phyloP scores from a whole-genome alignment of 1,140 invertebrate species.

The Pachyrhynchus sulphureomaculatus region DNA sequence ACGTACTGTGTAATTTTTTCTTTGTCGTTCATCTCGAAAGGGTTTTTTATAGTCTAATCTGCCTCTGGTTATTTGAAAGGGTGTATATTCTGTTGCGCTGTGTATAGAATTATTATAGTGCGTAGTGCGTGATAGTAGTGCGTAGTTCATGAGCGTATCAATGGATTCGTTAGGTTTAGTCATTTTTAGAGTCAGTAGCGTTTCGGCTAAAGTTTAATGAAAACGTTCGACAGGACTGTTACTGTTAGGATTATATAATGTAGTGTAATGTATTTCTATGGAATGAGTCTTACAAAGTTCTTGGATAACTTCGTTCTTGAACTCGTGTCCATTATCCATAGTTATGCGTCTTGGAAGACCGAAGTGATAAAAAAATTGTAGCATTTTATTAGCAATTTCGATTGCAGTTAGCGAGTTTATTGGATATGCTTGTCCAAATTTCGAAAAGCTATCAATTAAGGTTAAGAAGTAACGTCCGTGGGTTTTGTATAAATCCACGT shows the following conservation, averaged over 20 bases:
- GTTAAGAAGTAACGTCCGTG: slow-evolving; percentile 2
- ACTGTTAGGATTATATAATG: not conserved
- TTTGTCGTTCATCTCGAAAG: too few relatives aligned
- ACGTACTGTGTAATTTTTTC: too few relatives aligned
- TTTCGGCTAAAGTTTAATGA: slow-evolving; percentile 4
- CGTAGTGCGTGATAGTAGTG: not conserved
- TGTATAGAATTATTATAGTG: too few relatives aligned
- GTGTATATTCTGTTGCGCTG: too few relatives aligned
- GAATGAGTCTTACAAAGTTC: not conserved
- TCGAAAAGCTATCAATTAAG: slow-evolving; percentile 10
- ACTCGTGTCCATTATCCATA: slow-evolving; percentile 9
- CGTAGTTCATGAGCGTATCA: not conserved
- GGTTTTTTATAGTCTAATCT: not conserved
- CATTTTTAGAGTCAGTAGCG: not conserved
- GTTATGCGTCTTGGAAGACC: not conserved
- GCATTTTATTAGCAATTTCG: not conserved
- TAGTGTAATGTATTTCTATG: slow-evolving; percentile 12
- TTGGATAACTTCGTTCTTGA: not conserved
- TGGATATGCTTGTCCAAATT: slow-evolving; percentile 13
- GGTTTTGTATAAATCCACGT: slow-evolving; percentile 39
- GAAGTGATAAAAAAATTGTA: not conserved
- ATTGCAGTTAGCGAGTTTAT: not conserved
- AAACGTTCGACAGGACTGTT: slow-evolving; percentile 7
- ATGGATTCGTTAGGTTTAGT: not conserved
- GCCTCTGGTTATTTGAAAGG: too few relatives aligned